Conservation (phyloP, 2,888 invertebrate species). For the Dendrolimus pini region DNA sequence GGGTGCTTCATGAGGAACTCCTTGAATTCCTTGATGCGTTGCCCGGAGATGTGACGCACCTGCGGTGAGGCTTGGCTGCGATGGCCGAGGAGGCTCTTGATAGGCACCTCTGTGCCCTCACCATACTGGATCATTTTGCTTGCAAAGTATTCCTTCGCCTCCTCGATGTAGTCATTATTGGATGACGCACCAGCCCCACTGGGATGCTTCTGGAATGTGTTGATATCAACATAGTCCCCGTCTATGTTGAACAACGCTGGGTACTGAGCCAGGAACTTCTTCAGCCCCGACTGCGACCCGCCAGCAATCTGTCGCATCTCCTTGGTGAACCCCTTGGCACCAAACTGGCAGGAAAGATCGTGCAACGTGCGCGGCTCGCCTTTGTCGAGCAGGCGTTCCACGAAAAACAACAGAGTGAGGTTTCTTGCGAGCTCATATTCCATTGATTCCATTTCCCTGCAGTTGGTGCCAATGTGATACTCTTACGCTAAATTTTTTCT, state of each 20-base stretch:
- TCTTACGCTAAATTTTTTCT: conserved; percentile 72
- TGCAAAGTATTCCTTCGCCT: conserved; percentile 98
- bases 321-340: conserved; percentile 98
- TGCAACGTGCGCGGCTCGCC: conserved; percentile 96
- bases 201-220: conserved; percentile 82
- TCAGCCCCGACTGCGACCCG: conserved; percentile 96
- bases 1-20: conserved; percentile 92
- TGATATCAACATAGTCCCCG: conserved; percentile 93
- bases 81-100: conserved; percentile 97
- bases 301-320: conserved; percentile 98
- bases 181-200: conserved; percentile 78
- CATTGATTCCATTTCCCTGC: conserved; percentile 89
- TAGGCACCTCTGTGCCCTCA: conserved; percentile 96
- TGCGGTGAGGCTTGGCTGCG: conserved; percentile 97
- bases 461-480: conserved; percentile 71
- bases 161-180: conserved; percentile 93
- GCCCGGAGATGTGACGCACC: conserved; percentile 96
- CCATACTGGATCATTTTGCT: conserved; percentile 97
- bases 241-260: conserved; percentile 97
- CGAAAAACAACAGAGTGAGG: conserved; percentile 97
- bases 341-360: conserved; percentile 99
- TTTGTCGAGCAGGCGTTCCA: conserved; percentile 98
- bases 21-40: conserved; percentile 95
- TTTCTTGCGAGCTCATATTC: conserved; percentile 96
- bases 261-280: conserved; percentile 97